These are phyloP conservation scores for Tinea pellionella DNA, from an alignment of 2,888 invertebrate species.

Conservation along the genomic window DNA sequence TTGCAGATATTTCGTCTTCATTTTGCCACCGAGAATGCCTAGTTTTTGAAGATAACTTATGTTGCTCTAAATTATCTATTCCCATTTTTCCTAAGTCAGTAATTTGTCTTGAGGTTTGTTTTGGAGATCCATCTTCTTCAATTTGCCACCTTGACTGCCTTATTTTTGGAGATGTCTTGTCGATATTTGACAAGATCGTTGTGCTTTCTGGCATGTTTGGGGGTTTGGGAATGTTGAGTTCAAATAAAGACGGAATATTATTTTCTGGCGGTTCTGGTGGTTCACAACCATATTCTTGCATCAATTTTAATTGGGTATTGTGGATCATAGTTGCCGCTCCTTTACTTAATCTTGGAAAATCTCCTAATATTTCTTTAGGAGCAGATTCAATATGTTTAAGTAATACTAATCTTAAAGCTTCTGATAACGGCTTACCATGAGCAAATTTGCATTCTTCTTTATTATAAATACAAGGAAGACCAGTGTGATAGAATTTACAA, in stretches of 20 bases:
- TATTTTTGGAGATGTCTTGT: constrained; percentile 55
- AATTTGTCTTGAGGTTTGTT: constrained; percentile 25
- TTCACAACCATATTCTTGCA: constrained; percentile 48
- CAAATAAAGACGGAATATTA: constrained; percentile 57
- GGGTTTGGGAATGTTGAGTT: constrained; percentile 55
- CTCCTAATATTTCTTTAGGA: constrained; percentile 91
- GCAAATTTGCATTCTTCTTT: constrained; percentile 94
- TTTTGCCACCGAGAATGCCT: constrained; percentile 65
- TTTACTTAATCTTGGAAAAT: constrained; percentile 84
- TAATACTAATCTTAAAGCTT: constrained; percentile 75
- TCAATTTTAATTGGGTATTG: constrained; percentile 51
- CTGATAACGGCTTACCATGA: constrained; percentile 87
- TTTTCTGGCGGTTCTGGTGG: constrained; percentile 40
- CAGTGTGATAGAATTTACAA: constrained; percentile 96
- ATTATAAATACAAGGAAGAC: constrained; percentile 82
- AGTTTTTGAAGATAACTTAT: constrained; percentile 30
- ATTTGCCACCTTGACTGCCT: constrained; percentile 65
- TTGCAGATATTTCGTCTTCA: constrained; percentile 40
- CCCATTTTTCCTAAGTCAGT: background rate
- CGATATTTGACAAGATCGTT: constrained; percentile 30
- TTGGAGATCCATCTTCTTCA: constrained; percentile 33
- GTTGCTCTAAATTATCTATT: constrained; percentile 13
- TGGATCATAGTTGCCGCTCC: constrained; percentile 73
- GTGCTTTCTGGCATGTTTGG: constrained; percentile 32
- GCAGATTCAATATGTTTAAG: constrained; percentile 88